These are phyloP conservation scores for Botrylloides violaceus DNA, from an alignment of 23 tunicate species.

Conservation along the genomic window DNA sequence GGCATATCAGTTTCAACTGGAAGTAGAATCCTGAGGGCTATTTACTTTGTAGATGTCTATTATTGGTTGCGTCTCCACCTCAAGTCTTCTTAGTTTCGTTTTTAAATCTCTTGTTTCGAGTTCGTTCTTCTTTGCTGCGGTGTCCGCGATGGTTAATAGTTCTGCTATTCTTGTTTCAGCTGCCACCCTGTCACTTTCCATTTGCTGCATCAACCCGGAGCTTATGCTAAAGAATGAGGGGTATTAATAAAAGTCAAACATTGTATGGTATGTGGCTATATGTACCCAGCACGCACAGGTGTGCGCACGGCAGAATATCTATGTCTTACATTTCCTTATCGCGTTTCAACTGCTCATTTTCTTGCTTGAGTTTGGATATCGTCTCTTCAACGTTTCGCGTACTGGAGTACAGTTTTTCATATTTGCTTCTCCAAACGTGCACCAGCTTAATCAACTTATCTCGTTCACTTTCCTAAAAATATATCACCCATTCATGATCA, in stretches of 20 bases:
- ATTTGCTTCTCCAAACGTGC: constrained; percentile 61
- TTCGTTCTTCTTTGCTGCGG: constrained; percentile 39
- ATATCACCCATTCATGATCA: no score
- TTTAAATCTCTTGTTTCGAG: constrained; percentile 44
- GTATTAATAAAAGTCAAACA: no score
- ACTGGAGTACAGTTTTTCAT: constrained; percentile 43
- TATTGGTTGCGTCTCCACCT: constrained; percentile 51
- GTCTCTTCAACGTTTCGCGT: constrained; percentile 33
- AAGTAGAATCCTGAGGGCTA: no score
- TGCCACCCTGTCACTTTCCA: constrained; percentile 23
- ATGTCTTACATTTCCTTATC: constrained; percentile 63
- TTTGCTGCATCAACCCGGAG: constrained; percentile 1
- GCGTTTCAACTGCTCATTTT: constrained; percentile 41
- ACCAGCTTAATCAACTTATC: constrained; percentile 45
- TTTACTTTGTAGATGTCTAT: constrained; percentile 47
- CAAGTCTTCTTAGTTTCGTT: constrained; percentile 36
- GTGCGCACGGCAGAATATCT: neutral
- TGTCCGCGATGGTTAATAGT: constrained; percentile 34
- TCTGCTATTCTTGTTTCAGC: constrained; percentile 15
- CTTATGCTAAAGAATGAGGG: constrained; percentile 17
- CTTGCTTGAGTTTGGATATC: constrained; percentile 34
- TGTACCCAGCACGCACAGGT: neutral
- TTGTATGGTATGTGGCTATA: no score
- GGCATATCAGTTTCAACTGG: neutral
- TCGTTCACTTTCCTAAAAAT: constrained; percentile 23